phyloP scores from a whole-genome alignment of 2,113 vertebrate species.

The Himantopus leucocephalus region DNA sequence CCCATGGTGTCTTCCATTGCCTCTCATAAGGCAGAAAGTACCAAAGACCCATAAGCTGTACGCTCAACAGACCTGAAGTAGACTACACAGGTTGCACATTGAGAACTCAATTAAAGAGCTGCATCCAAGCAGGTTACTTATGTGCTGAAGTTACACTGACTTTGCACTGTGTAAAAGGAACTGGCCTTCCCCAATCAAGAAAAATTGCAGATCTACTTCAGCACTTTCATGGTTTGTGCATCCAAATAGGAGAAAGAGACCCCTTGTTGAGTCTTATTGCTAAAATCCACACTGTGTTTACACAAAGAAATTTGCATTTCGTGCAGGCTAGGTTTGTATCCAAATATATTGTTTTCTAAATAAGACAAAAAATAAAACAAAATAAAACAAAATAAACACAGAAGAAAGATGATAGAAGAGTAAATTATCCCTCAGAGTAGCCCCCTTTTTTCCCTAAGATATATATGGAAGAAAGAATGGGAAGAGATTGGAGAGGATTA shows the following conservation, averaged over 20 bases:
- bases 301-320: neutral
- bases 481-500: neutral
- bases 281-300: neutral
- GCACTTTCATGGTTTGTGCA: neutral
- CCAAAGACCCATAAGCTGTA: neutral
- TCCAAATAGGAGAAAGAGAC: neutral
- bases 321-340: neutral
- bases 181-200: neutral
- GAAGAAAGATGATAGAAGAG: neutral
- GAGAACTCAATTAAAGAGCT: rapidly evolving
- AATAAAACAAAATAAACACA: neutral
- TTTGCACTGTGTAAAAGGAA: neutral
- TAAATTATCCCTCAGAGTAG: neutral
- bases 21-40: neutral
- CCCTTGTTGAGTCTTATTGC: neutral
- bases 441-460: neutral
- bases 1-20: neutral
- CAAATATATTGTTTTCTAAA: neutral
- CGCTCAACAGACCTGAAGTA: neutral
- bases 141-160: neutral
- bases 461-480: neutral
- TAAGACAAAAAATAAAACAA: neutral
- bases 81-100: neutral
- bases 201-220: neutral
- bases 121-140: neutral